Conservation (phyloP, 2,797 vertebrate species). For the Parambassis ranga region DNA sequence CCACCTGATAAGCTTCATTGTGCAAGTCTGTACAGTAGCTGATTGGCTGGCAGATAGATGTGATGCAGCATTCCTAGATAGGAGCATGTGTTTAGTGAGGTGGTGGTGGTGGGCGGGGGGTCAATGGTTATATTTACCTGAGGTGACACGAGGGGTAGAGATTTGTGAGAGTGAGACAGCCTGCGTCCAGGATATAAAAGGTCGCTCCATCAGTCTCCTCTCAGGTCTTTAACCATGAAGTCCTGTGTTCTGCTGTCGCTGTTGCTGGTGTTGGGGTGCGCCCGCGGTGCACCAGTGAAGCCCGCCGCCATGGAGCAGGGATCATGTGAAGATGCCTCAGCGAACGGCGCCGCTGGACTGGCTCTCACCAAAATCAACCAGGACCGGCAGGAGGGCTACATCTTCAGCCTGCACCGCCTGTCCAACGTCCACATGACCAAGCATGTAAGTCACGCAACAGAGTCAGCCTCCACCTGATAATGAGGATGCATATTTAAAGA, state of each 20-base stretch:
- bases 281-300: slow-evolving; percentile 57
- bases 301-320: background rate
- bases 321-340: slow-evolving; percentile 61
- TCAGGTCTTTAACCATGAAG: slow-evolving; percentile 68
- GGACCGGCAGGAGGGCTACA: slow-evolving; percentile 72
- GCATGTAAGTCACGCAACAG: slow-evolving; percentile 67
- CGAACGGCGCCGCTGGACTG: slow-evolving; percentile 35
- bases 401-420: slow-evolving; percentile 68
- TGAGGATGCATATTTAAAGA: too few relatives aligned
- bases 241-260: slow-evolving; percentile 47
- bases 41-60: slow-evolving; percentile 20
- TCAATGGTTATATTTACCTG: slow-evolving; percentile 62
- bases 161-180: background rate
- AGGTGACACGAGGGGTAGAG: background rate
- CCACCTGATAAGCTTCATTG: slow-evolving; percentile 27
- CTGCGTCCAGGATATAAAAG: slow-evolving; percentile 45
- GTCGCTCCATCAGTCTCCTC: background rate
- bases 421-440: slow-evolving; percentile 59
- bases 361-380: slow-evolving; percentile 77
- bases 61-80: background rate
- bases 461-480: background rate
- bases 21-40: slow-evolving; percentile 28
- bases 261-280: slow-evolving; percentile 48
- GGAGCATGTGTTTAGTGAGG: background rate
- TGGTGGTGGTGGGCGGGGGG: background rate